phyloP scores from a whole-genome alignment of 2,113 vertebrate genomes.

The Otus sunia region DNA sequence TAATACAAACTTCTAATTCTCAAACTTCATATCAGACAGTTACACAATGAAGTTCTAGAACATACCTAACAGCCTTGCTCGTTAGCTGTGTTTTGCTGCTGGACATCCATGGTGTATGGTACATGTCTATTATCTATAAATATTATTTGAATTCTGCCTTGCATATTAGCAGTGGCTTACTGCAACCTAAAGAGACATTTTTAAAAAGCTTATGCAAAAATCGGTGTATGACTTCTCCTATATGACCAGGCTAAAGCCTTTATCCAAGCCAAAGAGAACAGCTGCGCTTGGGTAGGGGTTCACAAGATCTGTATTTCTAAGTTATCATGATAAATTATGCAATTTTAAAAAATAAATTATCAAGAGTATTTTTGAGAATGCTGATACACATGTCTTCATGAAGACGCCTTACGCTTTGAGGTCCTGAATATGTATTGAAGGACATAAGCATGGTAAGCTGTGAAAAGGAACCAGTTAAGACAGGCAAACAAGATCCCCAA shows the following conservation, averaged over 20 bases:
- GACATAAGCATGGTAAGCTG: background rate
- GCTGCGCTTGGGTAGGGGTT: background rate
- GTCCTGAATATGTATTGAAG: background rate
- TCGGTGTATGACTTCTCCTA: rapidly evolving
- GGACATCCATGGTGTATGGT: background rate
- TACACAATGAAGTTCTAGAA: background rate
- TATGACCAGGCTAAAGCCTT: background rate
- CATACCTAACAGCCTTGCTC: background rate
- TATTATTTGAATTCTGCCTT: background rate
- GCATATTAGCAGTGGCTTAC: background rate
- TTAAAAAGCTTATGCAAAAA: background rate
- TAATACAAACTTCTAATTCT: background rate
- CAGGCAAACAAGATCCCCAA: background rate
- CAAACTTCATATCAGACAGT: background rate
- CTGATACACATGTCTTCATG: background rate
- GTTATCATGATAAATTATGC: rapidly evolving
- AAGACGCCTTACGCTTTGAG: background rate
- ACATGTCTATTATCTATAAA: background rate
- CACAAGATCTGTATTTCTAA: background rate
- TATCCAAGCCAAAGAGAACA: background rate
- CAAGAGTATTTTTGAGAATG: background rate
- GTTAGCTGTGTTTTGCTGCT: background rate
- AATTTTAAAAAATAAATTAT: background rate
- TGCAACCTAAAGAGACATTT: background rate
- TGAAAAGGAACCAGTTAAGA: constrained; percentile 17